Percentiles rank a stretch among this genome's conserved stretches.
Conservation (phyloP, 2,888 invertebrate species). For the Athalia rosae region DNA sequence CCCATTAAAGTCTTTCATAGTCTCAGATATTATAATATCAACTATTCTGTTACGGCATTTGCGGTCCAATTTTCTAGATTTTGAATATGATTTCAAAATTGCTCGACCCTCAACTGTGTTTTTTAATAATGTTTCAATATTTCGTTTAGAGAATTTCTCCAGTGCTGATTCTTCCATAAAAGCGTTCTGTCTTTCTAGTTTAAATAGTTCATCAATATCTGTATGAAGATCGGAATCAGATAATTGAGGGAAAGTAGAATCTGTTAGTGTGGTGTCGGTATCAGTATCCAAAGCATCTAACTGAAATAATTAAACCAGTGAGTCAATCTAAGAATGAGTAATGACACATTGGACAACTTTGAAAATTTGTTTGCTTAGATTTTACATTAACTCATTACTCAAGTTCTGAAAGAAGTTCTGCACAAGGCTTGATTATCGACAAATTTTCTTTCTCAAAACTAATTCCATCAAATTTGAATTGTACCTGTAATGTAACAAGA, state of each 20-base stretch:
- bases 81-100: neutral
- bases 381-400: too few relatives aligned
- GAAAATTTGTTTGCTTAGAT: too few relatives aligned
- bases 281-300: too few relatives aligned
- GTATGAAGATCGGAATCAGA: neutral
- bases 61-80: neutral
- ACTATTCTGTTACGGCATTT: neutral
- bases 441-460: too few relatives aligned
- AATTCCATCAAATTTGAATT: too few relatives aligned
- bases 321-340: too few relatives aligned
- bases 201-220: neutral
- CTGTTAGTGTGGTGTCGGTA: neutral
- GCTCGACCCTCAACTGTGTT: neutral
- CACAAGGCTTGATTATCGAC: too few relatives aligned
- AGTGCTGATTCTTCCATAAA: neutral
- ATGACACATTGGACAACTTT: too few relatives aligned
- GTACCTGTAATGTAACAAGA: too few relatives aligned
- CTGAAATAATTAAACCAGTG: too few relatives aligned
- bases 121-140: neutral
- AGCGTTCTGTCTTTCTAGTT: neutral
- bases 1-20: neutral
- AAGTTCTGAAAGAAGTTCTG: too few relatives aligned
- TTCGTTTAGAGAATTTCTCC: neutral
- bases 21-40: conserved; percentile 7
- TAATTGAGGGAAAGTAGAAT: neutral